Evolutionary conservation across 2,888 invertebrate genomes (phyloP).

Genomic region (Chesias legatella): DNA sequence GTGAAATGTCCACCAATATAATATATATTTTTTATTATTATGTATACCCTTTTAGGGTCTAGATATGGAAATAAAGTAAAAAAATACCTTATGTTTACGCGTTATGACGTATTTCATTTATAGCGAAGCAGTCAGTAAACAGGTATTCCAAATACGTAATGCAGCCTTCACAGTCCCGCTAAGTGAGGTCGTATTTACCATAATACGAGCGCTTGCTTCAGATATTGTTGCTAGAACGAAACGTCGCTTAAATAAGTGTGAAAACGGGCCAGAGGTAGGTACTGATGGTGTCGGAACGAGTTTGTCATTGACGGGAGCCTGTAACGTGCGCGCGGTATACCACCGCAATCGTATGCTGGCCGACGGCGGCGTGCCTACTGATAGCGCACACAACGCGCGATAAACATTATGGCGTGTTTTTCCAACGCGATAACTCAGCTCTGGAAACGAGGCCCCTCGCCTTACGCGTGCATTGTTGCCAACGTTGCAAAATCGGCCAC

Average conservation of each 20-base stretch:
- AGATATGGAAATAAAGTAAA: not conserved
- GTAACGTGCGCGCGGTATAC: constrained; percentile 26
- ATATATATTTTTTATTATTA: too few relatives aligned
- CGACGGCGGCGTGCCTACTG: constrained; percentile 43
- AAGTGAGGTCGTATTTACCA: constrained; percentile 28
- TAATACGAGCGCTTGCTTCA: constrained; percentile 19
- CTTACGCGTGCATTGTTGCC: constrained; percentile 24
- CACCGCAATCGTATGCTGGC: constrained; percentile 31
- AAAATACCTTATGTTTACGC: constrained; percentile 12
- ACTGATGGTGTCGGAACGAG: constrained; percentile 23
- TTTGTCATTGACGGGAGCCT: constrained; percentile 34
- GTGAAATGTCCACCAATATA: too few relatives aligned
- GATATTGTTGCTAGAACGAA: constrained; percentile 22
- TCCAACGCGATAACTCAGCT: constrained; percentile 62
- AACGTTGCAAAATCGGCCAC: constrained; percentile 23
- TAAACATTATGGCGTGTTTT: constrained; percentile 70
- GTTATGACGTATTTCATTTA: constrained; percentile 12
- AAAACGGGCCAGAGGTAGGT: constrained; percentile 12
- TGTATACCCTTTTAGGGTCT: too few relatives aligned
- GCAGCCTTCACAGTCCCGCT: constrained; percentile 15
- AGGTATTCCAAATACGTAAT: constrained; percentile 23
- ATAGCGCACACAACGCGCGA: constrained; percentile 65
- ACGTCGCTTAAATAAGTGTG: constrained; percentile 24
- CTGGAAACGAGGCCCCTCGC: constrained; percentile 51
- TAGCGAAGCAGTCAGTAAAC: constrained; percentile 12